These are phyloP conservation scores for Cheumatopsyche charites DNA, from an alignment of 1,140 invertebrate genomes.

Conservation along the genomic window DNA sequence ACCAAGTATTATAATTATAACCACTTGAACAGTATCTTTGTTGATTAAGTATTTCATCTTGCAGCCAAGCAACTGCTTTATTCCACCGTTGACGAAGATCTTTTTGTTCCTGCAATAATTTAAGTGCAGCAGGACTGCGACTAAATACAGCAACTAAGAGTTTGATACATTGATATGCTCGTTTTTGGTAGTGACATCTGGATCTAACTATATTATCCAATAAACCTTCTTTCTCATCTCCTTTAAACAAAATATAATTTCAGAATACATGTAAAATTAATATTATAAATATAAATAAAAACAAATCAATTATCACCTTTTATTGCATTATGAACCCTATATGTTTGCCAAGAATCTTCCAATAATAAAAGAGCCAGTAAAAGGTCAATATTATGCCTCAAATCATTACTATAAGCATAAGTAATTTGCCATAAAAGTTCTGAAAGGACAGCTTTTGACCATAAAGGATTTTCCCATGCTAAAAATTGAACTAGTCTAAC, in stretches of 20 bases:
- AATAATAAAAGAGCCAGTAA: slow-evolving; percentile 85
- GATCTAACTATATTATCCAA: slow-evolving; percentile 91
- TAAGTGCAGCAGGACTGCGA: slow-evolving; percentile 76
- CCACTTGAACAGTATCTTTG: slow-evolving; percentile 70
- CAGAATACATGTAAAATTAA: background rate
- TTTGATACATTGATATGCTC: slow-evolving; percentile 97
- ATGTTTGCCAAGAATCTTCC: slow-evolving; percentile 95
- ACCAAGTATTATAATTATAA: slow-evolving; percentile 91
- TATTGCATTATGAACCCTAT: slow-evolving; percentile 89
- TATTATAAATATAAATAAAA: slow-evolving; percentile 63
- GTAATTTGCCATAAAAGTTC: slow-evolving; percentile 94
- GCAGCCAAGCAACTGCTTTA: slow-evolving; percentile 89
- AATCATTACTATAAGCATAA: slow-evolving; percentile 93
- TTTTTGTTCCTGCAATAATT: slow-evolving; percentile 75
- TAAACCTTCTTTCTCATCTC: slow-evolving; percentile 82
- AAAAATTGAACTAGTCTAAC: slow-evolving; percentile 89
- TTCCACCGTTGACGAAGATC: slow-evolving; percentile 88
- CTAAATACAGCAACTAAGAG: slow-evolving; percentile 90
- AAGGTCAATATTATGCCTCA: slow-evolving; percentile 90
- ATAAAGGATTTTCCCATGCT: slow-evolving; percentile 95
- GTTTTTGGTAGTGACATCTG: slow-evolving; percentile 94
- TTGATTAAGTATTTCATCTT: slow-evolving; percentile 88
- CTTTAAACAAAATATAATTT: background rate
- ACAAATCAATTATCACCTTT: slow-evolving; percentile 66
- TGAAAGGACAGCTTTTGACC: slow-evolving; percentile 85